Percentiles rank a stretch among this genome's conserved stretches.
phyloP scores from a whole-genome alignment of 92 coral and sea anemone genomes.

The Palythoa grandis region DNA sequence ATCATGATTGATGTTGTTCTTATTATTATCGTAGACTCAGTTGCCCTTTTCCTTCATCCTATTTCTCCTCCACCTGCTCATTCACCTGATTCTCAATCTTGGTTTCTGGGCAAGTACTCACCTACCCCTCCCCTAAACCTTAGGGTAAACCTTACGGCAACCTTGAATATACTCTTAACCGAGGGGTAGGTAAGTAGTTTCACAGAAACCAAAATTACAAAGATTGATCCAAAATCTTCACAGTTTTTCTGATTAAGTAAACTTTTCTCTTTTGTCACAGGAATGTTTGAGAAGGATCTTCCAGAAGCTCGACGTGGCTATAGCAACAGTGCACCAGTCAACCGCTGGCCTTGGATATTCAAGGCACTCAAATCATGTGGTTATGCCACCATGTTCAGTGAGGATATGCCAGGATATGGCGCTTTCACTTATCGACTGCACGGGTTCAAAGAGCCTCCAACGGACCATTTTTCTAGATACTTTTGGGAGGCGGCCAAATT shows the following conservation, averaged over 20 bases:
- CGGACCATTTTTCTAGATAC: slow-evolving; percentile 85
- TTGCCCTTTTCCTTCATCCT: too few species aligned
- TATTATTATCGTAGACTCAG: too few species aligned
- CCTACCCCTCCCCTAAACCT: neutral
- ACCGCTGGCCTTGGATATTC: slow-evolving; percentile 95
- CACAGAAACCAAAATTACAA: too few species aligned
- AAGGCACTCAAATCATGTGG: slow-evolving; percentile 75
- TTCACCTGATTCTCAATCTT: too few species aligned
- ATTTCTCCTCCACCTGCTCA: too few species aligned
- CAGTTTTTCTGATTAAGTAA: neutral
- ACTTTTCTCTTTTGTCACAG: slow-evolving; percentile 27
- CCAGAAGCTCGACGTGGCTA: slow-evolving; percentile 90
- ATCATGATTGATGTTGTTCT: too few species aligned
- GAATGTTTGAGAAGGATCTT: slow-evolving; percentile 77
- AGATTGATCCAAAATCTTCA: neutral
- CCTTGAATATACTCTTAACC: too few species aligned
- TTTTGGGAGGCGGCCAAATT: slow-evolving; percentile 85
- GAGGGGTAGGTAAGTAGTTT: too few species aligned
- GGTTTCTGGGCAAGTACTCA: too few species aligned
- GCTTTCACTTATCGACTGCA: slow-evolving; percentile 84
- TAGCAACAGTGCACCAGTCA: slow-evolving; percentile 63
- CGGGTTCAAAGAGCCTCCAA: slow-evolving; percentile 89
- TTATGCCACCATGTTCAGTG: slow-evolving; percentile 91
- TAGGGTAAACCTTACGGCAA: neutral
- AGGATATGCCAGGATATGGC: slow-evolving; percentile 69